phyloP scores from a whole-genome alignment of 2,888 invertebrate genomes.

The Euzophera pinguis region DNA sequence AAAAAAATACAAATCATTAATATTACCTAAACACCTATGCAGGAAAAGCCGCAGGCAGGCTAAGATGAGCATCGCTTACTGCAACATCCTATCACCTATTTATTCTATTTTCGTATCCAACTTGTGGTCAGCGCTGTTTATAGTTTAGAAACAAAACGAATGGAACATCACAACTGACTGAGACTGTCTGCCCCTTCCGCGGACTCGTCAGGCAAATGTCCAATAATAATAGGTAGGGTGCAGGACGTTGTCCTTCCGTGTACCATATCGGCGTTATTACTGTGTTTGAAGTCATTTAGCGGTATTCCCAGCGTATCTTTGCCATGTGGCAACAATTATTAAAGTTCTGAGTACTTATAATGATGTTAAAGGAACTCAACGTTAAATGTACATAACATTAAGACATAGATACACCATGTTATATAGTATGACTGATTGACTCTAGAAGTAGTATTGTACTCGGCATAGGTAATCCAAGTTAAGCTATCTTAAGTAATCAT shows the following conservation, averaged over 20 bases:
- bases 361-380: too few relatives aligned
- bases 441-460: too few relatives aligned
- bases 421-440: too few relatives aligned
- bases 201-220: constrained; percentile 38
- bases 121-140: constrained; percentile 49
- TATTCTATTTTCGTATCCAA: constrained; percentile 25
- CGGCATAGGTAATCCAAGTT: too few relatives aligned
- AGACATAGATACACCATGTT: too few relatives aligned
- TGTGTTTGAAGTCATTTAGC: neutral
- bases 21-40: neutral
- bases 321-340: neutral
- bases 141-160: constrained; percentile 36
- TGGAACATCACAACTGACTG: constrained; percentile 35
- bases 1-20: too few relatives aligned
- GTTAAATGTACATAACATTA: too few relatives aligned
- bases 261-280: constrained; percentile 17
- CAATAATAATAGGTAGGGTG: constrained; percentile 53
- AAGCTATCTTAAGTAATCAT: too few relatives aligned
- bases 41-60: too few relatives aligned
- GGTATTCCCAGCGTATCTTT: neutral
- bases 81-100: constrained; percentile 9
- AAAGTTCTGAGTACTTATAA: too few relatives aligned
- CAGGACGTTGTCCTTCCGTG: constrained; percentile 62
- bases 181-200: constrained; percentile 47
- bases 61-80: neutral